A percentile compares a stretch with the other conserved stretches of the same genome.
These are phyloP conservation scores for Calonectris borealis DNA, from an alignment of 2,113 vertebrate species.

Conservation along the genomic window DNA sequence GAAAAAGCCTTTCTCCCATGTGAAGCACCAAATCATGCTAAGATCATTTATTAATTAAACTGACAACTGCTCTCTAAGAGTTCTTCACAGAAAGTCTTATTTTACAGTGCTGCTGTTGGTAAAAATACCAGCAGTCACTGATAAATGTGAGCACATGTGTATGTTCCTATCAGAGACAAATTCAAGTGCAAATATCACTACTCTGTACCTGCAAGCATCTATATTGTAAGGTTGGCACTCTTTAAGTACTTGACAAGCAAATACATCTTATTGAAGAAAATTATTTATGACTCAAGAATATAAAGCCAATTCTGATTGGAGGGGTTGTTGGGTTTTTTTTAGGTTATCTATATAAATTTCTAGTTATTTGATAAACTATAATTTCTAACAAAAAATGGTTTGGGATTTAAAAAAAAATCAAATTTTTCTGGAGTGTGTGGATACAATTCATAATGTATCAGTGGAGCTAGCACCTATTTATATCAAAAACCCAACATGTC, in stretches of 20 bases:
- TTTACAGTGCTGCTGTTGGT: not conserved
- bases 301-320: not conserved
- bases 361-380: not conserved
- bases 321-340: not conserved
- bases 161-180: not conserved
- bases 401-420: not conserved
- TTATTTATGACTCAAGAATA: not conserved
- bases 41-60: not conserved
- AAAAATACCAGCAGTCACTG: not conserved
- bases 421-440: not conserved
- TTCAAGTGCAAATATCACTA: not conserved
- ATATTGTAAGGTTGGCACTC: not conserved
- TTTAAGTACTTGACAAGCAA: not conserved
- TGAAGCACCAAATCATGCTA: not conserved
- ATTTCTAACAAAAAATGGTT: not conserved
- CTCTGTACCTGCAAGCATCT: not conserved
- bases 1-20: slow-evolving; percentile 22
- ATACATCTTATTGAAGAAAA: not conserved
- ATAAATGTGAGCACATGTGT: fast-evolving
- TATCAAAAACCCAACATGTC: not conserved
- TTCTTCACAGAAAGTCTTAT: not conserved
- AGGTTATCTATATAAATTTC: not conserved
- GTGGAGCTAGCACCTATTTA: not conserved
- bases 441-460: not conserved
- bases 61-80: not conserved